A percentile compares a stretch with the other conserved stretches of the same genome.
phyloP scores from a whole-genome alignment of 2,113 vertebrate species.

The Ictalurus punctatus region DNA sequence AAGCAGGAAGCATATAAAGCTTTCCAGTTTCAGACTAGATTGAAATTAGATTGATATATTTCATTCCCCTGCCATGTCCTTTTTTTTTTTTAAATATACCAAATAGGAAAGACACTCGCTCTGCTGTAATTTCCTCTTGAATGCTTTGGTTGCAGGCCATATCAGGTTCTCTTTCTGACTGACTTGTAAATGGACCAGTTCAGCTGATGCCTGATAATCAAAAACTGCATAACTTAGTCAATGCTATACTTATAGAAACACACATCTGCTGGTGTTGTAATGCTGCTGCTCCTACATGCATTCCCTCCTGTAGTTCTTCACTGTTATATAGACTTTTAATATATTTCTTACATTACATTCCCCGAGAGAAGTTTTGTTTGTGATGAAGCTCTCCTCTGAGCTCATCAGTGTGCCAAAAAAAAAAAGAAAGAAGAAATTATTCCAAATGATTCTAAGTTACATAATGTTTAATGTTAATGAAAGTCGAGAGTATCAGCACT shows the following conservation, averaged over 20 bases:
- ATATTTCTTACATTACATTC: neutral
- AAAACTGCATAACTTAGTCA: neutral
- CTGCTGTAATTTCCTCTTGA: constrained; percentile 37
- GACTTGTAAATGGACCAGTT: neutral
- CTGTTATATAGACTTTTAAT: neutral
- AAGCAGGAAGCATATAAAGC: constrained; percentile 12
- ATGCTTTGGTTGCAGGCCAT: constrained; percentile 16
- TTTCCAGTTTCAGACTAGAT: constrained; percentile 19
- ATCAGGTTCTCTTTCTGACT: constrained; percentile 30
- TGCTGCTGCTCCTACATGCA: neutral
- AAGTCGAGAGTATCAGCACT: too few relatives aligned
- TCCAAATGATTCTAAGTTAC: too few relatives aligned
- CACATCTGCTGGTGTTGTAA: neutral
- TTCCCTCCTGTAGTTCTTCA: neutral
- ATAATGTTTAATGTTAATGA: neutral
- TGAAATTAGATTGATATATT: constrained; percentile 19
- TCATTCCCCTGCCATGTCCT: neutral
- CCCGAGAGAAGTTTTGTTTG: neutral
- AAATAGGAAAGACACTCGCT: constrained; percentile 32
- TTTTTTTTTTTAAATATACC: neutral
- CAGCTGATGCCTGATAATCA: neutral
- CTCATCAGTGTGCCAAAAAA: neutral
- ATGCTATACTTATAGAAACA: neutral
- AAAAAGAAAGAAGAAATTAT: neutral
- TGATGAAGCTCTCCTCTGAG: neutral